Evolutionary conservation across 2,888 invertebrate species (phyloP).

Genomic region (Gymnocheta viridis): DNA sequence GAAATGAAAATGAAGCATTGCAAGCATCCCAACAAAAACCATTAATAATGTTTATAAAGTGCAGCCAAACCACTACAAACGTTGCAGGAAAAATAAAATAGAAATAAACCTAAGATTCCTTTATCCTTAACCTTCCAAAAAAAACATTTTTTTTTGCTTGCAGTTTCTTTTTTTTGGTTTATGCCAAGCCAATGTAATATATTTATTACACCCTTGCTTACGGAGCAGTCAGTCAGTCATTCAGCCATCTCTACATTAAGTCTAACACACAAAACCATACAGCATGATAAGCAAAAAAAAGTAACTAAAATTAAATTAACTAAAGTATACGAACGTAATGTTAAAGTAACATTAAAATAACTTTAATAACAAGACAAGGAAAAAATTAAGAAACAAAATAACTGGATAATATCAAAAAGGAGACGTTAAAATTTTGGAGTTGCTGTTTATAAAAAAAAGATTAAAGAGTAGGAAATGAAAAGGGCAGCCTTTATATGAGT

Average conservation of each 20-base stretch:
- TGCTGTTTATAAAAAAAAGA: not conserved
- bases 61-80: conserved; percentile 70
- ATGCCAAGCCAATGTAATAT: conserved; percentile 21
- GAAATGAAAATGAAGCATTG: conserved; percentile 15
- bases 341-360: conserved; percentile 56
- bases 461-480: conserved; percentile 1
- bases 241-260: conserved; percentile 63
- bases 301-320: conserved; percentile 51
- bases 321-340: conserved; percentile 53
- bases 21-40: conserved; percentile 77
- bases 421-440: conserved; percentile 25
- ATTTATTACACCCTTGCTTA: conserved; percentile 38
- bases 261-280: conserved; percentile 59
- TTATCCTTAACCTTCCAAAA: conserved; percentile 58
- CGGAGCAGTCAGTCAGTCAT: conserved; percentile 36
- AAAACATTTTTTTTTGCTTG: conserved; percentile 9
- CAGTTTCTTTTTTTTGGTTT: not conserved
- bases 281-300: conserved; percentile 48
- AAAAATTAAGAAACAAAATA: conserved; percentile 32
- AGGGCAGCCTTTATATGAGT: not conserved
- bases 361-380: conserved; percentile 52
- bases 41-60: conserved; percentile 79
- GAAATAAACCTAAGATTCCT: conserved; percentile 28
- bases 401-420: conserved; percentile 6
- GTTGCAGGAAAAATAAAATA: not conserved